phyloP scores from a whole-genome alignment of 2,113 vertebrate genomes.

The Zosterops borbonicus region DNA sequence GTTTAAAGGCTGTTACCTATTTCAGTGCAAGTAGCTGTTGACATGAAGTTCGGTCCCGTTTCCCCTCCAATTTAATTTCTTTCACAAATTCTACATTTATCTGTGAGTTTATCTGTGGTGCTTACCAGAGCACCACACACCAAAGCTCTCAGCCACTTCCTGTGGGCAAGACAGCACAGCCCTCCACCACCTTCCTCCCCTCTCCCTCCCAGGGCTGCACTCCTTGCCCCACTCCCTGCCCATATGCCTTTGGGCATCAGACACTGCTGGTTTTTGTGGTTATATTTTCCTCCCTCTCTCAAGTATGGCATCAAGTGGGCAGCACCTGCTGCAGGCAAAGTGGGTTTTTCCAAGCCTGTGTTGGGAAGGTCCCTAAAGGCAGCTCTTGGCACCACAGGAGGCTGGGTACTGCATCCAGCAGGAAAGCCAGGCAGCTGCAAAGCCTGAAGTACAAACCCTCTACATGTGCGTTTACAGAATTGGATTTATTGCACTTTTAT shows the following conservation, averaged over 20 bases:
- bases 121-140: neutral
- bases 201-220: no score
- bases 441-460: neutral
- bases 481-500: neutral
- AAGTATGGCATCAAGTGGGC: neutral
- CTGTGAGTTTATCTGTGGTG: neutral
- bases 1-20: neutral
- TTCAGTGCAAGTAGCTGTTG: neutral
- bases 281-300: neutral
- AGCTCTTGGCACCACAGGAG: neutral
- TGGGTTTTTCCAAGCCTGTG: neutral
- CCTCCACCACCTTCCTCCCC: no score
- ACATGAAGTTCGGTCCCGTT: neutral
- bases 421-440: neutral
- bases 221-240: neutral
- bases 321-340: neutral
- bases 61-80: neutral
- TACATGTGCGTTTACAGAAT: neutral
- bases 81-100: neutral
- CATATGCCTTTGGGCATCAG: neutral
- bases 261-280: rapidly evolving
- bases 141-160: neutral
- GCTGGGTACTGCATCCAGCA: neutral
- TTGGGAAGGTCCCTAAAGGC: neutral
- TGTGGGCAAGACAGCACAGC: neutral